phyloP scores from a whole-genome alignment of 1,140 invertebrate genomes.

The Homalodisca vitripennis region DNA sequence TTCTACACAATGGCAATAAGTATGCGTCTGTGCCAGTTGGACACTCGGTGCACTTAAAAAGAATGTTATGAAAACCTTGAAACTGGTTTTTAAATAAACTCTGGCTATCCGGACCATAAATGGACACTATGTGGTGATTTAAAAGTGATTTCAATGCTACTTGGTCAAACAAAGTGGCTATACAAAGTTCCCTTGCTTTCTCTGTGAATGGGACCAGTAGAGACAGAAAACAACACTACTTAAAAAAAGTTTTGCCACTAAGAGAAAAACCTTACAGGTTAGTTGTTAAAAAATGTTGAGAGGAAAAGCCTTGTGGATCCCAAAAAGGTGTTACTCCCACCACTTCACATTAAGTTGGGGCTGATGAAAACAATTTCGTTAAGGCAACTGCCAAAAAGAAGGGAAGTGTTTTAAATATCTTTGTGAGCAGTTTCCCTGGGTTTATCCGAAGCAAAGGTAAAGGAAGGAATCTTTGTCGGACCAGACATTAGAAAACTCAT shows the following conservation, averaged over 20 bases:
- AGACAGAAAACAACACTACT: slow-evolving; percentile 44
- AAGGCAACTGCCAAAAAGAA: slow-evolving; percentile 44
- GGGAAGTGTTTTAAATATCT: slow-evolving; percentile 35
- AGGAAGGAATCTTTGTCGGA: slow-evolving; percentile 37
- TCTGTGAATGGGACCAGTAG: slow-evolving; percentile 51
- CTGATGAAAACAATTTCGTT: slow-evolving; percentile 41
- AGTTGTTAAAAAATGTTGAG: slow-evolving; percentile 45
- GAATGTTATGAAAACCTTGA: slow-evolving; percentile 44
- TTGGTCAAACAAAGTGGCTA: slow-evolving; percentile 48
- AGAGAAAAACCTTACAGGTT: slow-evolving; percentile 38
- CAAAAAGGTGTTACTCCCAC: slow-evolving; percentile 37
- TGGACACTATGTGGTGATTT: slow-evolving; percentile 45
- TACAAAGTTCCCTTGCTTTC: slow-evolving; percentile 49
- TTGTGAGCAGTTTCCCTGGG: slow-evolving; percentile 29
- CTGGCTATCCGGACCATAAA: slow-evolving; percentile 43
- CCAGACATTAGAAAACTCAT: slow-evolving; percentile 43
- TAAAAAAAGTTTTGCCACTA: slow-evolving; percentile 42
- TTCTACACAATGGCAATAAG: slow-evolving; percentile 48
- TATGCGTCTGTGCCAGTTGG: slow-evolving; percentile 43
- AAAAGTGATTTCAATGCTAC: slow-evolving; percentile 42
- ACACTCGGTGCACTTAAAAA: slow-evolving; percentile 44
- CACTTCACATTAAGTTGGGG: slow-evolving; percentile 46
- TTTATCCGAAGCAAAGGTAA: slow-evolving; percentile 27
- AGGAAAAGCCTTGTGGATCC: slow-evolving; percentile 38
- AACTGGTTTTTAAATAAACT: slow-evolving; percentile 44